Conservation (phyloP, 2,888 invertebrate genomes). For the Trachelus iudaicus region DNA sequence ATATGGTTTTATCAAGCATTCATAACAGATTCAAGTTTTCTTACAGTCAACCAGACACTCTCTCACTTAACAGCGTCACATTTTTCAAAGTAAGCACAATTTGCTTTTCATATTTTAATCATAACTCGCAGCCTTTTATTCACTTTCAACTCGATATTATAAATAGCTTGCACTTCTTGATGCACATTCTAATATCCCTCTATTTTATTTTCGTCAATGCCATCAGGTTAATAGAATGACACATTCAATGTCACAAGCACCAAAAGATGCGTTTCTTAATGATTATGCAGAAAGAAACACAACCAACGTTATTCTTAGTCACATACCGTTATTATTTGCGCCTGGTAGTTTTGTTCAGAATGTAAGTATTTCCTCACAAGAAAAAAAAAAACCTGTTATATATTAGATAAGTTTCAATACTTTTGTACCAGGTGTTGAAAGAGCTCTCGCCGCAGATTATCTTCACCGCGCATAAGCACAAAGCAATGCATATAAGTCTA, state of each 20-base stretch:
- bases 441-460: constrained; percentile 76
- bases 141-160: background rate
- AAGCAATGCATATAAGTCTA: constrained; percentile 70
- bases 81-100: constrained; percentile 74
- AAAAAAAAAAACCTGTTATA: background rate
- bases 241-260: constrained; percentile 71
- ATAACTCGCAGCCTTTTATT: background rate
- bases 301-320: constrained; percentile 77
- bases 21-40: constrained; percentile 74
- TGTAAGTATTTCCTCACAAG: constrained; percentile 58
- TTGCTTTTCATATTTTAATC: background rate
- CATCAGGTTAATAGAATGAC: constrained; percentile 72
- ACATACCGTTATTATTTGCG: constrained; percentile 75
- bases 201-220: background rate
- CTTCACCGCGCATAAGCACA: constrained; percentile 78
- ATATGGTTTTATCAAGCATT: constrained; percentile 78
- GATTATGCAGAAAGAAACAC: constrained; percentile 65
- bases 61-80: constrained; percentile 72
- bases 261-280: constrained; percentile 63
- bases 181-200: background rate
- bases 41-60: constrained; percentile 72
- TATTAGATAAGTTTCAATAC: background rate
- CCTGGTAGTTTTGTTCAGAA: constrained; percentile 69
- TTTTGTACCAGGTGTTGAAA: constrained; percentile 69
- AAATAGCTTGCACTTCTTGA: background rate